A percentile compares a stretch with the other conserved stretches of the same genome.
Conservation (phyloP, 1,140 invertebrate genomes). For the Drosophila insularis region DNA sequence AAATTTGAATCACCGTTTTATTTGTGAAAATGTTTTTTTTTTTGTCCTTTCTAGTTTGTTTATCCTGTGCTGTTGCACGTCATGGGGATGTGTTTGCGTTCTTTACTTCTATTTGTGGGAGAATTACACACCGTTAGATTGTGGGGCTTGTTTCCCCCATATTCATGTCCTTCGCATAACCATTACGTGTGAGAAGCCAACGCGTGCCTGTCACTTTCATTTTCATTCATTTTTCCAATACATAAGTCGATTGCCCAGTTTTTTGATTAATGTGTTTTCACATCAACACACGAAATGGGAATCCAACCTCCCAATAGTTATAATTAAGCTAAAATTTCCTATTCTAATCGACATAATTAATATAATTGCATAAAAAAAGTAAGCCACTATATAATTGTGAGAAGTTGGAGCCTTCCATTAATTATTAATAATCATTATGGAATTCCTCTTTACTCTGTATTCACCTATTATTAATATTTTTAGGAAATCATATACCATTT, state of each 20-base stretch:
- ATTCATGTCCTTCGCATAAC: conserved; percentile 59
- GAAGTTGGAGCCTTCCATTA: neutral
- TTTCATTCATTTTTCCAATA: conserved; percentile 57
- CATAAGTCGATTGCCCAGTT: conserved; percentile 42
- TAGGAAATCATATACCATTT: too few species aligned
- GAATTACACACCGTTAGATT: conserved; percentile 48
- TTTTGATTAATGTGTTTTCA: conserved; percentile 58
- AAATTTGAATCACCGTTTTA: conserved; percentile 67
- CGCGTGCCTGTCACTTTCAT: conserved; percentile 31
- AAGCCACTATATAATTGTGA: neutral
- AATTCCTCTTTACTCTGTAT: too few species aligned
- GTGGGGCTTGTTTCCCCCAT: conserved; percentile 33
- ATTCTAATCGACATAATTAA: conserved; percentile 35
- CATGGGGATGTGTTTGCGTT: conserved; percentile 58
- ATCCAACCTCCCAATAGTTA: neutral
- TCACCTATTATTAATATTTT: too few species aligned
- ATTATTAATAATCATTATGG: neutral
- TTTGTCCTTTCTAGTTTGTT: conserved; percentile 32
- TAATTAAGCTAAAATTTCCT: conserved; percentile 39
- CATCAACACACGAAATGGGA: neutral
- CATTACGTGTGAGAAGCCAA: conserved; percentile 44
- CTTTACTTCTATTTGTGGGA: conserved; percentile 20
- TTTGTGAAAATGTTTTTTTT: conserved; percentile 23
- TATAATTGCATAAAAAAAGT: conserved; percentile 24
- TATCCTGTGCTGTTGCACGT: conserved; percentile 35